These are phyloP conservation scores for Coenobita brevimanus DNA, from an alignment of 1,140 invertebrate species.

Conservation along the genomic window DNA sequence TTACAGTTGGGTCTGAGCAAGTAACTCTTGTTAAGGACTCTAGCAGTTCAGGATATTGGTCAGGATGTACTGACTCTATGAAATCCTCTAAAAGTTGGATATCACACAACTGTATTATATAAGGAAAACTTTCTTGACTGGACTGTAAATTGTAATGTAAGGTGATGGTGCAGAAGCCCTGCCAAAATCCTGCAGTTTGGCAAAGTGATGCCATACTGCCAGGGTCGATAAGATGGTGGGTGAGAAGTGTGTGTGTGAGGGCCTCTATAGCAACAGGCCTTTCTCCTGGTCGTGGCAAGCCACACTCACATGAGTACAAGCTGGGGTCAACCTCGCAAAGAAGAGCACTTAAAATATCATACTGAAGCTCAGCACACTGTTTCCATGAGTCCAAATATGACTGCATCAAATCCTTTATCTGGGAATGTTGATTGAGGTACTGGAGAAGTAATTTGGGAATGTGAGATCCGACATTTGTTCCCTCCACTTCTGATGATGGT, in stretches of 20 bases:
- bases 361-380: conserved; percentile 36
- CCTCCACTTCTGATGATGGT: background rate
- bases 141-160: conserved; percentile 34
- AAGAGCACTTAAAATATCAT: conserved; percentile 37
- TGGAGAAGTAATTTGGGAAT: conserved; percentile 9
- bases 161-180: conserved; percentile 39
- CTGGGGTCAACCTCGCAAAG: conserved; percentile 5
- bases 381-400: conserved; percentile 34
- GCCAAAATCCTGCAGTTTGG: conserved; percentile 32
- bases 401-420: background rate
- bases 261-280: conserved; percentile 10
- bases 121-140: conserved; percentile 11
- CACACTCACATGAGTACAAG: conserved; percentile 37
- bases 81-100: conserved; percentile 1
- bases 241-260: conserved; percentile 19
- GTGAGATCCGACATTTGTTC: background rate
- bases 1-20: conserved; percentile 16
- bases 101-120: conserved; percentile 45
- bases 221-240: conserved; percentile 30
- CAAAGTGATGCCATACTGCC: conserved; percentile 27
- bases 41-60: background rate
- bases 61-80: conserved; percentile 2
- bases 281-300: conserved; percentile 25
- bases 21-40: conserved; percentile 12
- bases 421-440: conserved; percentile 32